Conservation (phyloP, 2,888 invertebrate species). For the Pelosia muscerda region DNA sequence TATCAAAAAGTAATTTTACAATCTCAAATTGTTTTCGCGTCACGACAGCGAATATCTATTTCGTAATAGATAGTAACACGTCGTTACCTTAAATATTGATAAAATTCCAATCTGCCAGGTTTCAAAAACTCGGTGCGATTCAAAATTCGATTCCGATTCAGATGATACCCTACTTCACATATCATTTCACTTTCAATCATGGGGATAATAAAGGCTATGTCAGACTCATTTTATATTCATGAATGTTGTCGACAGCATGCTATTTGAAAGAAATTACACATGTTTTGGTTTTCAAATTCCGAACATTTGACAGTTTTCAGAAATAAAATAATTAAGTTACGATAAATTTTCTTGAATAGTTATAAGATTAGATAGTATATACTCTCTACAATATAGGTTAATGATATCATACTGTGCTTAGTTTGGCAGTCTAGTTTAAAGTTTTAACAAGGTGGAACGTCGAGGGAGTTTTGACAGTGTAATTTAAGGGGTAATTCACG, state of each 20-base stretch:
- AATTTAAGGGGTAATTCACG: background rate
- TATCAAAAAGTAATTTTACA: no score
- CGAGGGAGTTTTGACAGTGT: background rate
- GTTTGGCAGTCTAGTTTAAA: background rate
- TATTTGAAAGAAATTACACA: background rate
- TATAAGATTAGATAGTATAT: background rate
- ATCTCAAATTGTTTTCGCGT: no score
- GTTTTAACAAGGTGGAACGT: background rate
- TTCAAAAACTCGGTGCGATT: background rate
- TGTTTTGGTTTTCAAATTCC: background rate
- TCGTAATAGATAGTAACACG: no score
- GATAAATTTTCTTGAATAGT: background rate
- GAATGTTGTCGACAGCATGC: background rate
- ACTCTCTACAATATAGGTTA: background rate
- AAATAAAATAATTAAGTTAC: background rate
- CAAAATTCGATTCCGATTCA: slow-evolving; percentile 8
- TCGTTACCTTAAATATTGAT: slow-evolving; percentile 7
- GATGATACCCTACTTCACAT: slow-evolving; percentile 22
- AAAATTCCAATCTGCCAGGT: background rate
- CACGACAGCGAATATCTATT: no score
- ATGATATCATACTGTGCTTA: background rate
- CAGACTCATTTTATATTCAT: background rate
- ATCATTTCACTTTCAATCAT: slow-evolving; percentile 20
- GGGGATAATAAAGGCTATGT: slow-evolving; percentile 1
- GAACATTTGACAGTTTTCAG: background rate